These are phyloP conservation scores for Lamprologus ornatipinnis DNA, from an alignment of 2,113 vertebrate species.

Conservation along the genomic window DNA sequence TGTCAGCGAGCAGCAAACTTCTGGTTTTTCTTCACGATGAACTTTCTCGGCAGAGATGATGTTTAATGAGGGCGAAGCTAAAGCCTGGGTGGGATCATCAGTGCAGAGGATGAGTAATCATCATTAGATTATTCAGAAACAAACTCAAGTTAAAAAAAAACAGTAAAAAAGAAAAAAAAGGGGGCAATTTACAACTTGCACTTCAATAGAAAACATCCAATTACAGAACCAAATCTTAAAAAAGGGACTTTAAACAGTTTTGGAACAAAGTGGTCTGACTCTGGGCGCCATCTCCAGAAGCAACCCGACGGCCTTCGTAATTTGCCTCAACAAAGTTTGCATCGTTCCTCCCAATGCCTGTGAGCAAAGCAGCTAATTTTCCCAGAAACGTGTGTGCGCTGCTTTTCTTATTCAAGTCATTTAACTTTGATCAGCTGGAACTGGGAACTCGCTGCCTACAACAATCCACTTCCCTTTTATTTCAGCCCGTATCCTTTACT, in stretches of 20 bases:
- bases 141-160: not conserved
- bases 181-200: not conserved
- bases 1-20: not conserved
- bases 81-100: not conserved
- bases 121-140: not conserved
- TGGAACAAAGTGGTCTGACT: not conserved
- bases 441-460: not conserved
- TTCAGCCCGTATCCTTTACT: not conserved
- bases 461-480: not conserved
- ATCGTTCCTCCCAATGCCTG: not conserved
- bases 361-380: not conserved
- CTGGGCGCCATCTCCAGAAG: not conserved
- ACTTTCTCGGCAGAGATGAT: not conserved
- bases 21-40: not conserved
- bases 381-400: not conserved
- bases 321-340: not conserved
- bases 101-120: not conserved
- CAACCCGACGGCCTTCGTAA: not conserved
- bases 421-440: not conserved
- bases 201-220: not conserved
- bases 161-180: accelerated
- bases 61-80: not conserved
- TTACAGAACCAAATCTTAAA: not conserved
- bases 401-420: not conserved
- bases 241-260: not conserved